Conservation (phyloP, 2,888 invertebrate genomes). For the Eilema griseolum region DNA sequence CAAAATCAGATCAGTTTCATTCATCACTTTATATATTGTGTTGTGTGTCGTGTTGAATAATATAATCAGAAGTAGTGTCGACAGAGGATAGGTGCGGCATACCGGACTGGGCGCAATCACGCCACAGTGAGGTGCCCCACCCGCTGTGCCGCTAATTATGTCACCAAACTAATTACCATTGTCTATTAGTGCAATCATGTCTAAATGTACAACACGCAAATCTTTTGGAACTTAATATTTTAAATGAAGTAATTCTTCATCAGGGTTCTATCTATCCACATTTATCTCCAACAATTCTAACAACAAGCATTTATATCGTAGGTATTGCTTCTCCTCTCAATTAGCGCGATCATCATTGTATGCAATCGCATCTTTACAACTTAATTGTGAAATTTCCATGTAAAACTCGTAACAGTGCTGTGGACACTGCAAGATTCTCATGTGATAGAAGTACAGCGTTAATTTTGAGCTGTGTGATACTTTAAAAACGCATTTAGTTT, state of each 20-base stretch:
- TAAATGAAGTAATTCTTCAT: background rate
- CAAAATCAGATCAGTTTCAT: too few relatives aligned
- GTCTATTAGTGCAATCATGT: conserved; percentile 47
- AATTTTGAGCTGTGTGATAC: too few relatives aligned
- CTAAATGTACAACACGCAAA: conserved; percentile 31
- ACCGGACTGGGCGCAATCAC: conserved; percentile 74
- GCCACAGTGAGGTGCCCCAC: conserved; percentile 69
- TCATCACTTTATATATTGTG: conserved; percentile 19
- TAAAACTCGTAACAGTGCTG: too few relatives aligned
- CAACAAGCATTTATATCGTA: background rate
- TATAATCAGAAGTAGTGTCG: conserved; percentile 52
- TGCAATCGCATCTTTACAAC: too few relatives aligned
- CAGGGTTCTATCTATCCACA: background rate
- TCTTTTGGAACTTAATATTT: background rate
- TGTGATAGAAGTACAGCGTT: too few relatives aligned
- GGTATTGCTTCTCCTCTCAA: background rate
- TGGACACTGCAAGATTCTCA: too few relatives aligned
- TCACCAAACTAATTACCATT: conserved; percentile 53
- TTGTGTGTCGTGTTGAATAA: conserved; percentile 52
- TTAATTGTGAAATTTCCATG: too few relatives aligned
- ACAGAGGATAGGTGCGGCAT: conserved; percentile 60
- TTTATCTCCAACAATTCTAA: too few relatives aligned
- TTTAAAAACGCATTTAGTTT: background rate
- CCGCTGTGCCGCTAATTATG: conserved; percentile 69
- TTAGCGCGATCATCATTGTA: too few relatives aligned